Percentiles rank a stretch among this genome's conserved stretches.
These are phyloP conservation scores for Artemia franciscana DNA, from an alignment of 1,140 invertebrate species.

Conservation along the genomic window DNA sequence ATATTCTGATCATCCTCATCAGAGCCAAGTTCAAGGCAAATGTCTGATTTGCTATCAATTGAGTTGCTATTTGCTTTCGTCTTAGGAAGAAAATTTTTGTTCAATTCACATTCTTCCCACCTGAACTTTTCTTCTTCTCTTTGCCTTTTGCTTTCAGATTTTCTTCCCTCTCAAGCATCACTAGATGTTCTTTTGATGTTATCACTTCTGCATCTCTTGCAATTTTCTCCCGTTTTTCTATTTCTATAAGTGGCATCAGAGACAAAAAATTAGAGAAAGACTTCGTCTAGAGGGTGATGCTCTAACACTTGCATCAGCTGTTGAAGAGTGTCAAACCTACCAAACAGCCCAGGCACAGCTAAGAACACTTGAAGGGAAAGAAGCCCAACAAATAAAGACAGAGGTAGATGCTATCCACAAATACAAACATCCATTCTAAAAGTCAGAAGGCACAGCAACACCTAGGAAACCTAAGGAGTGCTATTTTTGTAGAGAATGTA, in stretches of 20 bases:
- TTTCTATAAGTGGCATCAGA: background rate
- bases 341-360: background rate
- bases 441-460: background rate
- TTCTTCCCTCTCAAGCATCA: too few species aligned
- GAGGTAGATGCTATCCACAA: background rate
- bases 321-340: background rate
- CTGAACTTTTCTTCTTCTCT: too few species aligned
- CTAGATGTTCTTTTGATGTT: too few species aligned
- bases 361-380: background rate
- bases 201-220: too few species aligned
- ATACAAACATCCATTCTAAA: background rate
- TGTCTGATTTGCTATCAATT: too few species aligned
- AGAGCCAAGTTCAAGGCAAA: too few species aligned
- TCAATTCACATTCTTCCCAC: too few species aligned
- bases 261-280: background rate
- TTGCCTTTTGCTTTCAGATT: too few species aligned
- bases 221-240: too few species aligned
- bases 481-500: background rate
- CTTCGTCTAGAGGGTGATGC: background rate
- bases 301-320: background rate
- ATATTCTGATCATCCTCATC: too few species aligned
- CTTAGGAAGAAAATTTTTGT: too few species aligned
- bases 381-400: background rate
- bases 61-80: too few species aligned
- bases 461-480: background rate